phyloP scores from a whole-genome alignment of 1,140 invertebrate genomes.

The Coelopa frigida region DNA sequence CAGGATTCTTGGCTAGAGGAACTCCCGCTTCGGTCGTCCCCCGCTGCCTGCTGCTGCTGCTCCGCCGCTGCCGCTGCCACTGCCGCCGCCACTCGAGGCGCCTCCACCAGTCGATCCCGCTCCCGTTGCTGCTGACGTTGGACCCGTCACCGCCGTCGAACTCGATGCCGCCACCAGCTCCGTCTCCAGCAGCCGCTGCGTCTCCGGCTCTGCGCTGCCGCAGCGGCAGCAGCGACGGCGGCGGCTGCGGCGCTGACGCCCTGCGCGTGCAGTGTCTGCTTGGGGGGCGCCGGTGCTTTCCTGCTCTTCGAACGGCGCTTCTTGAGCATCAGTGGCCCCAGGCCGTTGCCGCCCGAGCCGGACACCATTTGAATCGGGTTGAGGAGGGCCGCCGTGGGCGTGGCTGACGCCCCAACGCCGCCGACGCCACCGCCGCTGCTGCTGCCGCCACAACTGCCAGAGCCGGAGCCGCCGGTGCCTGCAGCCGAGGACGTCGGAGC shows the following conservation, averaged over 20 bases:
- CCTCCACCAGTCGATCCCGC: conserved; percentile 3
- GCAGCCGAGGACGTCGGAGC: conserved; percentile 13
- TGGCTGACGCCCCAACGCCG: conserved; percentile 31
- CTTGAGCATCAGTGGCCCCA: conserved; percentile 58
- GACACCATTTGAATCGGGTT: conserved; percentile 37
- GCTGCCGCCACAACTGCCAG: conserved; percentile 35
- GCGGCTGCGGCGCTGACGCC: conserved; percentile 10
- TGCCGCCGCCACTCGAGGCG: conserved; percentile 14
- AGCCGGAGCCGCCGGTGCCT: conserved; percentile 23
- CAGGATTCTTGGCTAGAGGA: conserved; percentile 43
- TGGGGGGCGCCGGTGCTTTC: conserved; percentile 56
- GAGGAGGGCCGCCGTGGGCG: conserved; percentile 39
- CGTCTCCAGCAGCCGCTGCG: conserved; percentile 37
- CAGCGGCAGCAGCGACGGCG: conserved; percentile 7
- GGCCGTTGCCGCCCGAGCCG: conserved; percentile 50
- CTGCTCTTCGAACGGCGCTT: conserved; percentile 65
- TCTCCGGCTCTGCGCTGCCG: conserved; percentile 21
- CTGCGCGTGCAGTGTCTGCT: conserved; percentile 38
- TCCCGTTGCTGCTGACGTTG: background rate
- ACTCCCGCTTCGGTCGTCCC: conserved; percentile 29
- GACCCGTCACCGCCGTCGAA: conserved; percentile 11
- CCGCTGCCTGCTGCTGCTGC: conserved; percentile 3
- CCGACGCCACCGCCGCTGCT: conserved; percentile 30
- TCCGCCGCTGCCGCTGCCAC: conserved; percentile 18
- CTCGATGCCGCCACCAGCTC: conserved; percentile 18